Evolutionary conservation across 2,888 invertebrate genomes (phyloP), one percentile per base, ranked within the genome.

Genomic region (Drosophila borborema): DNA sequence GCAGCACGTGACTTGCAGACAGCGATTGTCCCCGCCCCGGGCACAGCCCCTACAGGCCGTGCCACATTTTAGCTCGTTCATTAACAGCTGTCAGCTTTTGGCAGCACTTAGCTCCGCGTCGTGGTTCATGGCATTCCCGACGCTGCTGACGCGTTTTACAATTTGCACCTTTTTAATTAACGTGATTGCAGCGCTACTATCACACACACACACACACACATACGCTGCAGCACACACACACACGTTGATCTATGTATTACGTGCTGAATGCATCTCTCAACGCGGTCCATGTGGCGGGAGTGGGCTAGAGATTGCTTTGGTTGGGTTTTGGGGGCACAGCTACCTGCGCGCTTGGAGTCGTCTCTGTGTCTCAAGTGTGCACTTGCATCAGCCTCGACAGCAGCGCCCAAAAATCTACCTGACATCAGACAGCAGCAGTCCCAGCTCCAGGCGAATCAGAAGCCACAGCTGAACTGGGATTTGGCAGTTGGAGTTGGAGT

Each of bases 151-250:
- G 86, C 89, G 76, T 90, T 91, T 86, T 91, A 91, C 90, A 91
- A 91, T 91, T 91, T 91, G 91, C 91, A 91, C 91, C 91, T 91
- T 91, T 91, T 91, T 91, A 91, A 91, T 91, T 91, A 91, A 91
- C 89, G 90, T 90, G 91, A 91, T 91, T 91, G 91, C 91, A 88
- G 80, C 80, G 55, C 68, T 72, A 83, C 81, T 66, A 51, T 61
- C 64, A 56, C 9, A 61, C 43, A 67, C 48, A 67, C 40, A 46
- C 40, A 66, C 12, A 51, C 58, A 53, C 48, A 43, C 8, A 59
- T 6, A 54, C 16, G 9, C 41, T 40, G 16, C 40, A 18, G 20
- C 45, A 62, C 48, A 53, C 54, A 46, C 43, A 49, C 18, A 45
- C 48, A 61, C 68, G 87, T 84, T 89, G 90, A 90, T 90, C 90